Base-by-base conservation (phyloP, 2,797 vertebrate genomes). In the Coracias cyanogaster region DNA sequence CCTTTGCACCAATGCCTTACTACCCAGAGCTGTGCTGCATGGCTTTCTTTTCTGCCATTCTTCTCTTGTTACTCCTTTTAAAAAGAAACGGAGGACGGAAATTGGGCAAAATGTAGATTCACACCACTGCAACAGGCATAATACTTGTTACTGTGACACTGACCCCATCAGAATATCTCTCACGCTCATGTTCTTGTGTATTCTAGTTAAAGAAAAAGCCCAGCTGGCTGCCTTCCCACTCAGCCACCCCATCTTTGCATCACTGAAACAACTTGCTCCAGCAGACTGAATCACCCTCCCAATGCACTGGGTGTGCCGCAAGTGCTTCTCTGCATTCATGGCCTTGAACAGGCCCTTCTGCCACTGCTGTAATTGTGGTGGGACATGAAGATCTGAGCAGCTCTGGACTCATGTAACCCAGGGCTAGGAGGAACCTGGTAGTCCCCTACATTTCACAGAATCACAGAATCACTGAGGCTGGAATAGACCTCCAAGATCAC, bases 181-280 rank as follows among this genome's bases (percentile, higher is more conserved):
- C 43, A 17, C 86, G 28, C 54, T 22, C 71, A 0, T 37, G 41
- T 81, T 77, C 89, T 37, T 77, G 78, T 15, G 88, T 62, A 28
- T 3, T 3, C 12, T 21, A 29, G 39, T 12, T 72, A 83, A 31
- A 78, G 69, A 82, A 24, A 49, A 82, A 80, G 89, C 86, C 84
- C 90, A 45, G 84, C 90, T 87, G 93, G 95, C 89, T 96, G 66
- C 88, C 82, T 92, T 88, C 96, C 91, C 93, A 61, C 79, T 94
- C 94, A 93, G 80, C 76, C 91, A 82, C 67, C 73, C 67, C 89
- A 73, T 4, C 82, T 57, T 28, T 58, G 85, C 85, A 64, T 41
- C 51, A 66, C 37, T 7, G 82, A 60, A 51, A 15, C 7, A 1
- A 10, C 43, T 24, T 26, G 65, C 70, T 26, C 54, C 15, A 4